Percentiles rank a stretch among this genome's conserved stretches.
Evolutionary conservation across 1,140 invertebrate species (phyloP).

Genomic region (Zaprionus ornatus): DNA sequence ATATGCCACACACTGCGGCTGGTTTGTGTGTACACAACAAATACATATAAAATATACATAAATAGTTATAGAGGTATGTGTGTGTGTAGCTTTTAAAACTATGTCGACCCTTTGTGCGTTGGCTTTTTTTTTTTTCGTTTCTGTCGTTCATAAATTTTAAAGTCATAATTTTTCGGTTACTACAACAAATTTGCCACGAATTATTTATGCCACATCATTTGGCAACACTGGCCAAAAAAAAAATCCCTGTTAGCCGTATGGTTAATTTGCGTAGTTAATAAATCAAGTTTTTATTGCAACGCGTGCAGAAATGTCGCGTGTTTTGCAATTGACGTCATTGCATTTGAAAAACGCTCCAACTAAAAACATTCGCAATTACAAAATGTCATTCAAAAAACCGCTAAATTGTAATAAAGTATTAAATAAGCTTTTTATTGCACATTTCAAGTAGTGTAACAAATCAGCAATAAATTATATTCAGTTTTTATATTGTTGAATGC

Average conservation of each 20-base stretch:
- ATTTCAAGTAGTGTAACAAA: not conserved
- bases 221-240: constrained; percentile 30
- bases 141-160: constrained; percentile 51
- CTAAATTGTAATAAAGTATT: not conserved
- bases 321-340: constrained; percentile 61
- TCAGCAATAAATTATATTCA: not conserved
- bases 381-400: not conserved
- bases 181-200: constrained; percentile 46
- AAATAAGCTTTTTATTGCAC: not conserved
- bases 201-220: constrained; percentile 54
- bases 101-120: constrained; percentile 9
- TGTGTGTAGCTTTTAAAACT: constrained; percentile 6
- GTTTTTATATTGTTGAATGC: not conserved
- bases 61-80: not conserved
- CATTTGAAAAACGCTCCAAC: constrained; percentile 32
- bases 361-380: not conserved
- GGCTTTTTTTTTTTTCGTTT: constrained; percentile 4
- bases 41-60: constrained; percentile 41
- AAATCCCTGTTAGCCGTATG: constrained; percentile 24
- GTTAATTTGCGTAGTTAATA: constrained; percentile 71
- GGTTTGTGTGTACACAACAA: constrained; percentile 37
- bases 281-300: constrained; percentile 53
- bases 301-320: constrained; percentile 23
- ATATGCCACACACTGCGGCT: constrained; percentile 73
- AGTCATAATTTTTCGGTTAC: constrained; percentile 59